Evolutionary conservation across 2,113 vertebrate genomes (phyloP).

Genomic region (Caranx ignobilis): DNA sequence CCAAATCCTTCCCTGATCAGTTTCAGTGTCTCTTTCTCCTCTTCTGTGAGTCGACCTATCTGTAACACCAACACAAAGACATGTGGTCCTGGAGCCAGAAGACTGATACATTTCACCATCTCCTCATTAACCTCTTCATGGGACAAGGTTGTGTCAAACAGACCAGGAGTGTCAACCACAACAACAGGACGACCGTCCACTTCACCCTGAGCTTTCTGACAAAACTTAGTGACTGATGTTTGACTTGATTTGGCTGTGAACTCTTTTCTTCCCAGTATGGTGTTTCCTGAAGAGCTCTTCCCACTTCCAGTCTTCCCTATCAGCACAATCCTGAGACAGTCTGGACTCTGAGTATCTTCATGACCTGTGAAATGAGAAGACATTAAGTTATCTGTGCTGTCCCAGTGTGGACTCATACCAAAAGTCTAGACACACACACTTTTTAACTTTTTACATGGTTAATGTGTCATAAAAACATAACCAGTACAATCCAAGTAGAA

Average conservation of each 20-base stretch:
- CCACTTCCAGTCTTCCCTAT: conserved; percentile 47
- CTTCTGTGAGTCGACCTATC: too few relatives aligned
- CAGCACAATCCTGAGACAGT: conserved; percentile 44
- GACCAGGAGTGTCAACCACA: conserved; percentile 41
- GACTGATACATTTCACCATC: conserved; percentile 27
- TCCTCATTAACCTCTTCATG: not conserved
- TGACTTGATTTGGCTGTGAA: not conserved
- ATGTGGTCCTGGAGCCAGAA: conserved; percentile 35
- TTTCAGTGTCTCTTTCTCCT: too few relatives aligned
- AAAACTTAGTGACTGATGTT: conserved; percentile 22
- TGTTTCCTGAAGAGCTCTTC: conserved; percentile 62
- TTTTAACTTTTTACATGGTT: too few relatives aligned
- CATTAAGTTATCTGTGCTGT: too few relatives aligned
- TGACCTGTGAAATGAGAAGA: too few relatives aligned
- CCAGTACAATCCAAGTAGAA: too few relatives aligned
- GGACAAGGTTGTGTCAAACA: not conserved
- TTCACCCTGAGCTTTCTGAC: conserved; percentile 4
- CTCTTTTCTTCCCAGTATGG: conserved; percentile 15
- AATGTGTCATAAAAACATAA: too few relatives aligned
- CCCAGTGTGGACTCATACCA: too few relatives aligned
- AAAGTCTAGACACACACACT: too few relatives aligned
- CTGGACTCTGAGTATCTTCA: not conserved
- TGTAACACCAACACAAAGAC: too few relatives aligned
- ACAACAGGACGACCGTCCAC: not conserved
- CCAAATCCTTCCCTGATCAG: too few relatives aligned